Conservation (phyloP, 2,113 vertebrate genomes). For the Callionymus lyra region DNA sequence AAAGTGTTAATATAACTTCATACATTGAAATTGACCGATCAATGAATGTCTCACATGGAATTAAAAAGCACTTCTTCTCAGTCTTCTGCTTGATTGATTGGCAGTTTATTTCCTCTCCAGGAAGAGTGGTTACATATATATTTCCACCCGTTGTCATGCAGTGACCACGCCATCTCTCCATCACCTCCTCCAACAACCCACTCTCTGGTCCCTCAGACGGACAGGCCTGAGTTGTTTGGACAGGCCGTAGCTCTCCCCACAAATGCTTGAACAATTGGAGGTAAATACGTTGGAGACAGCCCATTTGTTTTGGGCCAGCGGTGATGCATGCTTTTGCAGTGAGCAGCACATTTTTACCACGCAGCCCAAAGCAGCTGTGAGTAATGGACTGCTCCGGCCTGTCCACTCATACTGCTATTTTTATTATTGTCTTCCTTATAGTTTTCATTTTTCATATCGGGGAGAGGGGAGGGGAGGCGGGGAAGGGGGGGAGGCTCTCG, state of each 20-base stretch:
- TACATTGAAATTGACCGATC: too few relatives aligned
- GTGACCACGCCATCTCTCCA: conserved; percentile 11
- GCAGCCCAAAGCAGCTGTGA: conserved; percentile 66
- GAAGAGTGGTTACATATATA: too few relatives aligned
- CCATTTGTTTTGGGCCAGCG: conserved; percentile 65
- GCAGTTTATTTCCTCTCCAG: neutral
- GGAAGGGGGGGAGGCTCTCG: conserved; percentile 7
- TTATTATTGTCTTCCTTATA: conserved; percentile 73
- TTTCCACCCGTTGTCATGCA: conserved; percentile 8
- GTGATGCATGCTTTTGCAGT: conserved; percentile 78
- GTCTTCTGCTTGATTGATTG: neutral
- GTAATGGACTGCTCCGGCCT: conserved; percentile 74
- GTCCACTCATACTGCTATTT: conserved; percentile 73
- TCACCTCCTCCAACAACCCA: conserved; percentile 7
- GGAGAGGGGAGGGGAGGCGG: too few relatives aligned
- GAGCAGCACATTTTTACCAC: conserved; percentile 76
- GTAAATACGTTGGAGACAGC: conserved; percentile 68
- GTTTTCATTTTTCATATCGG: conserved; percentile 70
- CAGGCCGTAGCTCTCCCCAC: conserved; percentile 55
- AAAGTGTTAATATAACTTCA: too few relatives aligned
- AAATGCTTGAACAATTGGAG: conserved; percentile 74
- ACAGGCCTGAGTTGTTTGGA: conserved; percentile 52
- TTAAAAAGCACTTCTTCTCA: neutral
- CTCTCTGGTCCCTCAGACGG: conserved; percentile 37
- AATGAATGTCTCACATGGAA: too few relatives aligned